Evolutionary conservation across 1,140 invertebrate species (phyloP).

Genomic region (Caerostris darwini): DNA sequence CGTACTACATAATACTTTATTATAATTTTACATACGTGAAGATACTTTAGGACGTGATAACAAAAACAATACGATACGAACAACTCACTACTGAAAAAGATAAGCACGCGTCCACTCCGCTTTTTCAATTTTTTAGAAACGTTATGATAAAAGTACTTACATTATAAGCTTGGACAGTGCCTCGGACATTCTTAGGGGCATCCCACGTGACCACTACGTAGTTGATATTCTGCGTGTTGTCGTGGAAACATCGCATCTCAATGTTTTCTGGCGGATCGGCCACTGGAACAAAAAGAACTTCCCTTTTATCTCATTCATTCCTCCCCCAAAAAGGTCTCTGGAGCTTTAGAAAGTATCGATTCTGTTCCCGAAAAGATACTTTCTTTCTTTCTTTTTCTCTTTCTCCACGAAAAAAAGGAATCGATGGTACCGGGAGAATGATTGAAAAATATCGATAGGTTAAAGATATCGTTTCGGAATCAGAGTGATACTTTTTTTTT

Average conservation of each 20-base stretch:
- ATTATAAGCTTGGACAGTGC: conserved; percentile 79
- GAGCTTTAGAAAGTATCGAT: conserved; percentile 19
- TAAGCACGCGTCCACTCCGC: not conserved
- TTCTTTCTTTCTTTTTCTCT: not conserved
- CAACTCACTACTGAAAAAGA: too few species aligned
- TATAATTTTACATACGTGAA: too few species aligned
- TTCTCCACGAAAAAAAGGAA: not conserved
- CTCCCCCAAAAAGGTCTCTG: not conserved
- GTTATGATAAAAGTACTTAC: conserved; percentile 69
- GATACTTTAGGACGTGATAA: too few species aligned
- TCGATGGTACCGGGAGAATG: not conserved
- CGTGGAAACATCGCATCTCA: conserved; percentile 76
- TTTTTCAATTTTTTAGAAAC: not conserved
- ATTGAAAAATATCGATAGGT: not conserved
- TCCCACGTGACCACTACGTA: conserved; percentile 79
- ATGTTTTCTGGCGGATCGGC: conserved; percentile 79
- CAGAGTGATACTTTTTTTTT: not conserved
- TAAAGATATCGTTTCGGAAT: not conserved
- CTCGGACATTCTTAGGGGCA: conserved; percentile 78
- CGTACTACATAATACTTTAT: too few species aligned
- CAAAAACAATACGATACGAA: too few species aligned
- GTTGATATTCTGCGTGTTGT: conserved; percentile 72
- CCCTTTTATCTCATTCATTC: not conserved
- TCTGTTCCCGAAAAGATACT: not conserved
- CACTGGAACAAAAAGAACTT: conserved; percentile 44